Percentiles rank a stretch among this genome's conserved stretches.
Conservation (phyloP, 1,140 invertebrate species). For the Euwallacea fornicatus region DNA sequence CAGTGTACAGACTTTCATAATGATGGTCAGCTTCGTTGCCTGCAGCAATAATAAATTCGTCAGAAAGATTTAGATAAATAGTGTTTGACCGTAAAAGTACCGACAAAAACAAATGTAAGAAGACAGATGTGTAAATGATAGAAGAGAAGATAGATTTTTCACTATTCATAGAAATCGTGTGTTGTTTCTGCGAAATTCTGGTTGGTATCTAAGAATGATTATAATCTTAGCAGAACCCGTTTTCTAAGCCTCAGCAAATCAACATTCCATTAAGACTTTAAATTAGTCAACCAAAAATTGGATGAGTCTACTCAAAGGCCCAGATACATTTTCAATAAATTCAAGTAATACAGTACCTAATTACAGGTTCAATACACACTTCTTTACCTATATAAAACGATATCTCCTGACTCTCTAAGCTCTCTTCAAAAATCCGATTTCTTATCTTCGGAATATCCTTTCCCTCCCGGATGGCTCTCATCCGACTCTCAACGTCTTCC, state of each 20-base stretch:
- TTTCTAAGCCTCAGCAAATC: too few relatives aligned
- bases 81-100: background rate
- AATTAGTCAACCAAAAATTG: too few relatives aligned
- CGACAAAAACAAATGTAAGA: too few relatives aligned
- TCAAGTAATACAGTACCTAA: background rate
- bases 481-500: slow-evolving; percentile 28
- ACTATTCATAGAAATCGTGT: too few relatives aligned
- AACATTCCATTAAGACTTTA: too few relatives aligned
- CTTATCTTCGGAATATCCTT: slow-evolving; percentile 44
- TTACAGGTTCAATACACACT: background rate
- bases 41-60: slow-evolving; percentile 4
- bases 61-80: background rate
- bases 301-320: too few relatives aligned
- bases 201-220: too few relatives aligned
- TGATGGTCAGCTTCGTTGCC: slow-evolving; percentile 30
- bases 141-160: too few relatives aligned
- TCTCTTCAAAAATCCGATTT: slow-evolving; percentile 46
- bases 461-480: slow-evolving; percentile 36
- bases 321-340: background rate
- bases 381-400: slow-evolving; percentile 46
- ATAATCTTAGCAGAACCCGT: too few relatives aligned
- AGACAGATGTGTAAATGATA: too few relatives aligned
- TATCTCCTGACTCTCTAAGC: slow-evolving; percentile 46
- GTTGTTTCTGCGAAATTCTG: too few relatives aligned
- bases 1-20: slow-evolving; percentile 28